Evolutionary conservation across 2,113 vertebrate genomes (phyloP).

Genomic region (Epinephelus fuscoguttatus): DNA sequence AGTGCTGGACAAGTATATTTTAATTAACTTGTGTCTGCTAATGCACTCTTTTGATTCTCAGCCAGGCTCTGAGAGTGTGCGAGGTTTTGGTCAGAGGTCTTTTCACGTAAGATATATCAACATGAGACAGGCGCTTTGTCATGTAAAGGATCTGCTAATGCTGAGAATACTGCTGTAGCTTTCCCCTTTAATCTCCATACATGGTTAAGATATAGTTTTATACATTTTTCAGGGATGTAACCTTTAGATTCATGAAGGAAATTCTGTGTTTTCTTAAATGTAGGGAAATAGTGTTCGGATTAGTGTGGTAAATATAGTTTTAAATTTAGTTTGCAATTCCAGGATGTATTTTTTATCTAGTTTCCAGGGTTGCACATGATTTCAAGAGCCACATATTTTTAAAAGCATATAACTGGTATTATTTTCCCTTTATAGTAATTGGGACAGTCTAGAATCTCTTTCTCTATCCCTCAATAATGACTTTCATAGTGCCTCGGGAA

Average conservation of each 20-base stretch:
- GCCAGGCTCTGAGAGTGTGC: neutral
- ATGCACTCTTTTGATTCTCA: conserved; percentile 10
- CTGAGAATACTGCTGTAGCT: neutral
- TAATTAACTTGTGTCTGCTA: neutral
- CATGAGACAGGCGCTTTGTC: neutral
- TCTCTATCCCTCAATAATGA: neutral
- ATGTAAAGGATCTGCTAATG: neutral
- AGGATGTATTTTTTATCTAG: too few species aligned
- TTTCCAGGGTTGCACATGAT: too few species aligned
- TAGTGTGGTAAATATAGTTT: too few species aligned
- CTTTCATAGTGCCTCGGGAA: neutral
- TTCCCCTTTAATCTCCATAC: neutral
- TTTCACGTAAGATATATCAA: neutral
- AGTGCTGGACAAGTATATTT: neutral
- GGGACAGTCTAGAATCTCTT: neutral
- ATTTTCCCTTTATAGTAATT: neutral
- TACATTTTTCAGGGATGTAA: neutral
- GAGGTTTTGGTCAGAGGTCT: neutral
- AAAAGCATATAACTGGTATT: neutral
- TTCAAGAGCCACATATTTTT: neutral
- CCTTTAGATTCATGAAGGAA: neutral
- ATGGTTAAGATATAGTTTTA: neutral
- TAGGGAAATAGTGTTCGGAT: too few species aligned
- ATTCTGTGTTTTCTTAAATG: too few species aligned
- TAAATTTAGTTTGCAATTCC: too few species aligned